A percentile compares a stretch with the other conserved stretches of the same genome.
Evolutionary conservation across 2,113 vertebrate genomes (phyloP).

Genomic region (Melanotaenia duboulayi): DNA sequence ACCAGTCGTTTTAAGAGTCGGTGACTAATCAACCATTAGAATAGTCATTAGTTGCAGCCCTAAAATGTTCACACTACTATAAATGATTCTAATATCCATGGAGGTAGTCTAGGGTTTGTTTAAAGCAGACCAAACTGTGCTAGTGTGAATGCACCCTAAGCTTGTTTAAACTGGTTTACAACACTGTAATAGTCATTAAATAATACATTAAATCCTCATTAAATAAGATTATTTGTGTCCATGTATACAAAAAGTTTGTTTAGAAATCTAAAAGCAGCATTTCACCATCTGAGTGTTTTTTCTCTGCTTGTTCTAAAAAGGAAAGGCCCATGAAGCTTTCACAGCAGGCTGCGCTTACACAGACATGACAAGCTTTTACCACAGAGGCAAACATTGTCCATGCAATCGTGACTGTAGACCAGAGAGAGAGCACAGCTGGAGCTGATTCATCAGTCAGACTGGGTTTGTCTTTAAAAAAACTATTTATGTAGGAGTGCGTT

Average conservation of each 20-base stretch:
- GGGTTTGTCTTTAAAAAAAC: slow-evolving; percentile 33
- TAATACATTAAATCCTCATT: no score
- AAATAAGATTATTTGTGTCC: no score
- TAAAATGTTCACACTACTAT: no score
- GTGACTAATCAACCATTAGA: no score
- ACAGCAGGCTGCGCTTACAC: not conserved
- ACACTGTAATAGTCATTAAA: no score
- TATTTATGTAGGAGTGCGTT: slow-evolving; percentile 29
- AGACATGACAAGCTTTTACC: slow-evolving; percentile 23
- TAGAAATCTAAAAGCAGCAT: not conserved
- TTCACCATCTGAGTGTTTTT: not conserved
- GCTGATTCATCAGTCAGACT: slow-evolving; percentile 43
- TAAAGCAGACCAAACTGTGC: no score
- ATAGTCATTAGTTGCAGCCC: no score
- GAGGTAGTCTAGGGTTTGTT: no score
- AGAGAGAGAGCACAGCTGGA: slow-evolving; percentile 10
- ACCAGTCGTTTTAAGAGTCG: no score
- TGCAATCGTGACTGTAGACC: slow-evolving; percentile 26
- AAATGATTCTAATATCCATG: no score
- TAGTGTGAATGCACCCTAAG: no score
- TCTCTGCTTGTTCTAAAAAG: not conserved
- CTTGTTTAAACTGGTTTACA: no score
- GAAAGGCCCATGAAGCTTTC: not conserved
- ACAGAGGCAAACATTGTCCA: slow-evolving; percentile 3
- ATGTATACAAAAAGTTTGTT: not conserved